Evolutionary conservation across 2,797 vertebrate species (phyloP).

Genomic region (Scyliorhinus canicula): DNA sequence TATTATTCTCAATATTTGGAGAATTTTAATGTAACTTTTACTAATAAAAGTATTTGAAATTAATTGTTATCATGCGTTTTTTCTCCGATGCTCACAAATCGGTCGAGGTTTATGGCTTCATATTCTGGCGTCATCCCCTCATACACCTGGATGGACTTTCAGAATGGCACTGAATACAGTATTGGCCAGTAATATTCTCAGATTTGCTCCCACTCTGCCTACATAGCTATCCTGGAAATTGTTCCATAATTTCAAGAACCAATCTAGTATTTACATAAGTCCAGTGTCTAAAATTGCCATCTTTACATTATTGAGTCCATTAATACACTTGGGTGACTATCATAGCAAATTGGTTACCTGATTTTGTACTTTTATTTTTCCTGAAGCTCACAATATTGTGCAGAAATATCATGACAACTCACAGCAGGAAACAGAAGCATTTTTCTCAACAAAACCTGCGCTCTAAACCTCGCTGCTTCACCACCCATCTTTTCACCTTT

Average conservation of each 20-base stretch:
- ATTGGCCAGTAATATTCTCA: not conserved
- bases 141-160: not conserved
- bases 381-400: not conserved
- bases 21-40: not conserved
- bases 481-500: not conserved
- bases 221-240: not conserved
- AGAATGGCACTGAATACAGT: not conserved
- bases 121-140: not conserved
- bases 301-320: not conserved
- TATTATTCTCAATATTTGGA: not conserved
- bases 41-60: constrained; percentile 2
- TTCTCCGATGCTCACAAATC: not conserved
- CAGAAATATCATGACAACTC: not conserved
- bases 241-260: not conserved
- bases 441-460: not conserved
- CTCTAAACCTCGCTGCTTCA: not conserved
- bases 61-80: not conserved
- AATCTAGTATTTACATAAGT: not conserved
- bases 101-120: not conserved
- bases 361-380: not conserved
- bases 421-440: not conserved
- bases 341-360: not conserved
- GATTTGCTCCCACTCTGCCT: not conserved
- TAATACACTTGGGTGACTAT: not conserved
- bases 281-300: not conserved